A percentile compares a stretch with the other conserved stretches of the same genome.
phyloP scores from a whole-genome alignment of 2,797 vertebrate genomes.

The Pseudocheirus occidentalis region DNA sequence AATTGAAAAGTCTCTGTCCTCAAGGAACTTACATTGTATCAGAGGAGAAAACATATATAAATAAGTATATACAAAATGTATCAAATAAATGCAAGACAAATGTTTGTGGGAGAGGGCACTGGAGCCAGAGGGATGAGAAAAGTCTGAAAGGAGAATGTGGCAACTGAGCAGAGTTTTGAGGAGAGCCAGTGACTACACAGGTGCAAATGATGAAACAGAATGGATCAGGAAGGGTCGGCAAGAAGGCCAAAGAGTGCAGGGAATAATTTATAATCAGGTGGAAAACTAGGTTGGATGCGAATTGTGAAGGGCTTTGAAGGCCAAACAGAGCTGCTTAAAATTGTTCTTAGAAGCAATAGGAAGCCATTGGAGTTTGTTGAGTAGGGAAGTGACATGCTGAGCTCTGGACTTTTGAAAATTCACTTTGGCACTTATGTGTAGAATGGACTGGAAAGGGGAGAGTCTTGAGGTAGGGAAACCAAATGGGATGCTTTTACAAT shows the following conservation, averaged over 20 bases:
- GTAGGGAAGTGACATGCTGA: not conserved
- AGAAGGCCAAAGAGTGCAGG: not conserved
- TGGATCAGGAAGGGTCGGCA: not conserved
- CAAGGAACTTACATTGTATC: not conserved
- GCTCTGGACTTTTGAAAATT: not conserved
- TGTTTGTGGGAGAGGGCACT: not conserved
- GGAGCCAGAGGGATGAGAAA: not conserved
- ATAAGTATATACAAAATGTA: not conserved
- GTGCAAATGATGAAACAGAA: not conserved
- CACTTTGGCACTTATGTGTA: not conserved
- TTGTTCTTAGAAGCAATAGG: not conserved
- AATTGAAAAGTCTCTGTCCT: not conserved
- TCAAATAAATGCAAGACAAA: not conserved
- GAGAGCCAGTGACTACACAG: not conserved
- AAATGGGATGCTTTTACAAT: not conserved
- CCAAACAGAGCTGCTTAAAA: not conserved
- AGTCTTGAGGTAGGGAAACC: not conserved
- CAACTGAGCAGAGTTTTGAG: not conserved
- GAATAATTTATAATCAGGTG: not conserved
- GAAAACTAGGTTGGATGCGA: not conserved
- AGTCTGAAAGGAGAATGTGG: not conserved
- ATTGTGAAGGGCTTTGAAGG: not conserved
- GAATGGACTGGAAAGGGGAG: not conserved
- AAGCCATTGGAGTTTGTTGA: not conserved
- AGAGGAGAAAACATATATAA: not conserved